Base-by-base conservation (phyloP, 1,140 invertebrate species). In the Zaprionus vittiger region DNA sequence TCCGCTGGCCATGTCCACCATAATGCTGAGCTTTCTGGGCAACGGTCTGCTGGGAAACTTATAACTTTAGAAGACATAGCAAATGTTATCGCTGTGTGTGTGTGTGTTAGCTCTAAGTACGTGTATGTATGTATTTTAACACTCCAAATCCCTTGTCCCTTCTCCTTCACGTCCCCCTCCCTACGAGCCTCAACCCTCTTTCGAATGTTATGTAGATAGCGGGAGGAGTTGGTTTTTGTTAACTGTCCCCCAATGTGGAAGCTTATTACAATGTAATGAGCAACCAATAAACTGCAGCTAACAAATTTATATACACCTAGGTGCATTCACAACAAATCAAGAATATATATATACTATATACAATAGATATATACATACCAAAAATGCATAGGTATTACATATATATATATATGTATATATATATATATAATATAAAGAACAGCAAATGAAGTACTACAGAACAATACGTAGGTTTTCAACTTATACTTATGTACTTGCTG, bases 21-120 rank as follows among this genome's bases (percentile, higher is more conserved):
- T 93, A 73, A 83, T 93, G 83, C 82, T 93, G 41, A 87, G 87
- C 54, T 85, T 87, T 68, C 49, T 92, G 61, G 83, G 91, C 68
- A 92, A 92, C 60, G 78, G 77, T 56, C 79, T 87, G 41, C 77
- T 91, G 22, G 41, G 41, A 47, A 92, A 86, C 56, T 92, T 92
- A 92, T 92, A 92, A 92, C 91, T 92, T 91, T 72, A 91, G 74
- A 60, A 49, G 63, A 83, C 61, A 73, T 79, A 78, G 81, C 70
- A 62, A 68, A 57, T 47, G 52, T 44, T 38, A 57, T n/a, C 47
- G 14, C 54, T 56, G 54, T 26, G 41, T 17, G 24, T 73, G n/a
- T 17, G 17, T 31, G 26, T 47, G 22, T 56, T 55, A 71, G 68
- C 49, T 17, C 20, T 71, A 71, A 64, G 31, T 56, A 66, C 5